Base-by-base conservation (phyloP, 2,113 vertebrate genomes). In the Ptychochromis oligacanthus region DNA sequence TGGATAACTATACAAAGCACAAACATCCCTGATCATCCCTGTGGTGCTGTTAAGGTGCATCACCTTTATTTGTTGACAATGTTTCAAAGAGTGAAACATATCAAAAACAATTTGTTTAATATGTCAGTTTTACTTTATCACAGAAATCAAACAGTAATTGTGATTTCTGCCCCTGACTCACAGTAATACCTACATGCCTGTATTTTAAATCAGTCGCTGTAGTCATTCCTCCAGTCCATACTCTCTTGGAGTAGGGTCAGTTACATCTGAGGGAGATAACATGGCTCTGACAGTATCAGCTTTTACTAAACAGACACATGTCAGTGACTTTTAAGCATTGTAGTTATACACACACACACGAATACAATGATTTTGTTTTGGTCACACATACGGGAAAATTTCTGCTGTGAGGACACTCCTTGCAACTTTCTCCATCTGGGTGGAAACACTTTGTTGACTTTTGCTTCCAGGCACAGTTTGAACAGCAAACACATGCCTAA, bases 401-500 rank as follows among this genome's bases (percentile, higher is more conserved):
- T 81, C 52, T 81, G 65, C 46, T 83, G 43, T 85, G 11, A 40
- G 9, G 70, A 64, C 77, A 57, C 36, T 18, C 74, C 26, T 17
- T 55, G 57, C 59, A 43, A 18, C 20, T 12, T 77, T 86, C 90
- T 88, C 87, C 87, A 87, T 87, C 81, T 14, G 83, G 85, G 81
- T 80, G 70, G 72, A 81, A 85, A 76, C 54, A 26, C 15, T 31
- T 46, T 74, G 1, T 26, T 36, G 15, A 57, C 65, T 83, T 10
- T 34, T 24, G 38, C 56, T 46, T 70, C 15, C 72, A 82, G 31
- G 22, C 14, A 26, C 3, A 57, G 80, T 87, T 85, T 83, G 22
- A 77, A 61, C 36, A 52, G 20, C 38, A 81, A 84, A 86, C 74
- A 9, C 22, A 40, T 14, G 11, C 12, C 4, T 57, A 6, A 70